Evolutionary conservation across 2,797 vertebrate species (phyloP).

Genomic region (Silurus lanzhouensis): DNA sequence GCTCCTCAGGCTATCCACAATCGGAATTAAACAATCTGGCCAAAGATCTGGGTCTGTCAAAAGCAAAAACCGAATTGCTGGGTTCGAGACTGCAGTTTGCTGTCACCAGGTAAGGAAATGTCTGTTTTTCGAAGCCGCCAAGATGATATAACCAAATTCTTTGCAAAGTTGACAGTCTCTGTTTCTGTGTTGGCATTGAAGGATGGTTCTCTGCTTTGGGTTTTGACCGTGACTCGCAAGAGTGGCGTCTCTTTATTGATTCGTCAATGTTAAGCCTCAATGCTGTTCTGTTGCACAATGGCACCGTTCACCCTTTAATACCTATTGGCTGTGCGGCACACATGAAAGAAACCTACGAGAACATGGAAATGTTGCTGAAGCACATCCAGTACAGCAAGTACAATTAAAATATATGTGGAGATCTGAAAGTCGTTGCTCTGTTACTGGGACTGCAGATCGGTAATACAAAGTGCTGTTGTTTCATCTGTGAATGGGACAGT

Average conservation of each 20-base stretch:
- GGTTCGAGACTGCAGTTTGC: neutral
- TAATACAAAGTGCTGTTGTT: too few relatives aligned
- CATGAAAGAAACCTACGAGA: conserved; percentile 1
- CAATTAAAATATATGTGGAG: neutral
- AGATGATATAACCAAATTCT: neutral
- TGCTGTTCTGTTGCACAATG: neutral
- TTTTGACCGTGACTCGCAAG: neutral
- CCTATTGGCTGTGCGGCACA: neutral
- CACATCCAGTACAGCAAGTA: neutral
- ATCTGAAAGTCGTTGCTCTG: neutral
- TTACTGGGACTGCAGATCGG: neutral
- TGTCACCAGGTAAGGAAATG: neutral
- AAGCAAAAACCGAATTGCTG: neutral
- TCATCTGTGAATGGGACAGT: too few relatives aligned
- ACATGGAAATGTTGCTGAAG: neutral
- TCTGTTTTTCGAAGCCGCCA: neutral
- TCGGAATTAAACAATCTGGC: neutral
- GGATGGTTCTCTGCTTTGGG: neutral
- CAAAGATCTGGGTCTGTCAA: neutral
- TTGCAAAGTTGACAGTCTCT: neutral
- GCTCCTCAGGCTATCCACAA: neutral
- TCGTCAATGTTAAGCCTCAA: neutral
- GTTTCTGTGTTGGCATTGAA: neutral
- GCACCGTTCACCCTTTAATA: neutral
- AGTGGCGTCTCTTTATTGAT: conserved; percentile 9